Conservation (phyloP, 1,140 invertebrate species). For the Calosoma granatense region DNA sequence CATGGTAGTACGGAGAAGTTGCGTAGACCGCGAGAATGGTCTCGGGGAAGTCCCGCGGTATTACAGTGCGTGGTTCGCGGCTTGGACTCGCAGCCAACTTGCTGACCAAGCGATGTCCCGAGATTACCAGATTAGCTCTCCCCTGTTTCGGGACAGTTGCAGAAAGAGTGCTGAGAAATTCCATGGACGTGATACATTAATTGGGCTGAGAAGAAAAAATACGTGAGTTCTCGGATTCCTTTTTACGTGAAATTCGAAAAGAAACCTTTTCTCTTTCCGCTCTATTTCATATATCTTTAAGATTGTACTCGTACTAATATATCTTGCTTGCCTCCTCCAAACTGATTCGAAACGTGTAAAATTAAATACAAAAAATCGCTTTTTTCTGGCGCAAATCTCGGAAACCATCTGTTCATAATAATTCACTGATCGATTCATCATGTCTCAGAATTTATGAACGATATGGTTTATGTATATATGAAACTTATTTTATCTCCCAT, state of each 20-base stretch:
- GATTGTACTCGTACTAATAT: no score
- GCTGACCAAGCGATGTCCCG: neutral
- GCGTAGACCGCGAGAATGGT: neutral
- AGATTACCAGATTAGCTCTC: neutral
- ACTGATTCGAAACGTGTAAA: no score
- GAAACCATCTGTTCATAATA: neutral
- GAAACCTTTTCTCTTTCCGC: neutral
- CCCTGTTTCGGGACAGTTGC: neutral
- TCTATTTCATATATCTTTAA: neutral
- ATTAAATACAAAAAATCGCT: neutral
- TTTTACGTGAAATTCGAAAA: neutral
- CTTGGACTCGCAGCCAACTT: neutral
- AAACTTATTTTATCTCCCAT: no score
- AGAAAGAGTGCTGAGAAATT: no score
- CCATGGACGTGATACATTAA: neutral
- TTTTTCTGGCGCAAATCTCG: neutral
- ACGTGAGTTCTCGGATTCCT: neutral
- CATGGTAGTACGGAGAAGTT: no score
- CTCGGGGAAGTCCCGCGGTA: neutral
- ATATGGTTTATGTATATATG: no score
- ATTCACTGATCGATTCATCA: no score
- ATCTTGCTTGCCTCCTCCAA: no score
- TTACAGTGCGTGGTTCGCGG: neutral
- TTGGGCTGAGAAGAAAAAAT: neutral
- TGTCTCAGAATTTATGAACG: no score